phyloP scores from a whole-genome alignment of 2,797 vertebrate genomes.

The Huso huso region DNA sequence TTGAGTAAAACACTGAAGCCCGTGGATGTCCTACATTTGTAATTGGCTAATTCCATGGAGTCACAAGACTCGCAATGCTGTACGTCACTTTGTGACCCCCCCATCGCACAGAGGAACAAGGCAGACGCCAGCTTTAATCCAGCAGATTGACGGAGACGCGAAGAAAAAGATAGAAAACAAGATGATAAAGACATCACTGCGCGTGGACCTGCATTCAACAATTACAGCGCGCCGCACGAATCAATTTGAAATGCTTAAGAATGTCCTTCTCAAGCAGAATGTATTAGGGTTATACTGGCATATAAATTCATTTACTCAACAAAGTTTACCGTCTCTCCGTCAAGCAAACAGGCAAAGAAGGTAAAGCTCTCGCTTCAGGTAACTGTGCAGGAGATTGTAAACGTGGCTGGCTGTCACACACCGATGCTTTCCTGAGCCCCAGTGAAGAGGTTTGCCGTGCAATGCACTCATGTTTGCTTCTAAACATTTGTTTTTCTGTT shows the following conservation, averaged over 20 bases:
- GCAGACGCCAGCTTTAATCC: slow-evolving; percentile 42
- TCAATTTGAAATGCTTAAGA: slow-evolving; percentile 18
- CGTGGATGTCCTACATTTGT: too few relatives aligned
- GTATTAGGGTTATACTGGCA: slow-evolving; percentile 15
- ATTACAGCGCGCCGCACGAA: slow-evolving; percentile 29
- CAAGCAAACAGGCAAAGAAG: neutral
- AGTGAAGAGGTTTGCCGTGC: too few relatives aligned
- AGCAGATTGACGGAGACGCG: slow-evolving; percentile 38
- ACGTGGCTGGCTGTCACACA: too few relatives aligned
- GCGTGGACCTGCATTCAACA: slow-evolving; percentile 29
- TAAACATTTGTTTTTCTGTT: too few relatives aligned
- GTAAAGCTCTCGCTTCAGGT: too few relatives aligned
- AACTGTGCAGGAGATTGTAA: too few relatives aligned
- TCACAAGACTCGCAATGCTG: too few relatives aligned
- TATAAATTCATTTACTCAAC: slow-evolving; percentile 21
- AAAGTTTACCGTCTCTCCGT: neutral
- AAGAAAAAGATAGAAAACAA: slow-evolving; percentile 28
- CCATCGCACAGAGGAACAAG: slow-evolving; percentile 25
- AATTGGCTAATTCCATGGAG: too few relatives aligned
- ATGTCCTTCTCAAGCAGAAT: slow-evolving; percentile 19
- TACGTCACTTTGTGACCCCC: too few relatives aligned
- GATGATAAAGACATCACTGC: slow-evolving; percentile 31
- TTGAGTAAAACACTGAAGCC: too few relatives aligned
- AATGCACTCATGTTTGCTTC: too few relatives aligned
- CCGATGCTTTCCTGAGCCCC: too few relatives aligned